phyloP scores from a whole-genome alignment of 2,113 vertebrate species.

The Lophochroa leadbeateri region DNA sequence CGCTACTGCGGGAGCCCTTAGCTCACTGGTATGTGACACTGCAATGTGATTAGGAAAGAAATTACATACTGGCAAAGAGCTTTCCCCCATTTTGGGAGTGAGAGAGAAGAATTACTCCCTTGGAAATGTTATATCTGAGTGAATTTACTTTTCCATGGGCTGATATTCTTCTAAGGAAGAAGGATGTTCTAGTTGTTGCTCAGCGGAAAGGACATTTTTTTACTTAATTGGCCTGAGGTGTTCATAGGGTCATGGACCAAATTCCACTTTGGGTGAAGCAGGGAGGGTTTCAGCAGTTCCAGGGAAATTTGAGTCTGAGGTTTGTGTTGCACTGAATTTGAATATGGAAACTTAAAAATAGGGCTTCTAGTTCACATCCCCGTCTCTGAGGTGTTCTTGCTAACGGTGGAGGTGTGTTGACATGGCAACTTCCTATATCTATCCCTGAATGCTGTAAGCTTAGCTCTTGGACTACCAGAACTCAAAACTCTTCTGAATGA shows the following conservation, averaged over 20 bases:
- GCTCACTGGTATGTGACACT: conserved; percentile 71
- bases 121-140: conserved; percentile 54
- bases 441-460: conserved; percentile 39
- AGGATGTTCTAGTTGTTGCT: neutral
- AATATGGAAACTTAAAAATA: conserved; percentile 64
- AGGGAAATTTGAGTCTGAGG: neutral
- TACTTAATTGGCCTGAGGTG: neutral
- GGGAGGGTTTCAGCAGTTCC: neutral
- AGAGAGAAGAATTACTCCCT: conserved; percentile 51
- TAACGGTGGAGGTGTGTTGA: conserved; percentile 62
- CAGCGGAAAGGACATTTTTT: neutral
- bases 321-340: conserved; percentile 9
- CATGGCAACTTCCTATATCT: conserved; percentile 66
- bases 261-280: neutral
- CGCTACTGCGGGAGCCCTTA: conserved; percentile 63
- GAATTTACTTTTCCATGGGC: conserved; percentile 54
- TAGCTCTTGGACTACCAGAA: conserved; percentile 36
- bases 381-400: conserved; percentile 63
- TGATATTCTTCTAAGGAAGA: conserved; percentile 57
- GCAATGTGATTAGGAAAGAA: conserved; percentile 71
- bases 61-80: conserved; percentile 61
- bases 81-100: conserved; percentile 37
- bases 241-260: neutral
- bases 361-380: conserved; percentile 54
- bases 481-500: neutral